phyloP scores from a whole-genome alignment of 2,113 vertebrate species.

The Tenebrosternarchus preto region DNA sequence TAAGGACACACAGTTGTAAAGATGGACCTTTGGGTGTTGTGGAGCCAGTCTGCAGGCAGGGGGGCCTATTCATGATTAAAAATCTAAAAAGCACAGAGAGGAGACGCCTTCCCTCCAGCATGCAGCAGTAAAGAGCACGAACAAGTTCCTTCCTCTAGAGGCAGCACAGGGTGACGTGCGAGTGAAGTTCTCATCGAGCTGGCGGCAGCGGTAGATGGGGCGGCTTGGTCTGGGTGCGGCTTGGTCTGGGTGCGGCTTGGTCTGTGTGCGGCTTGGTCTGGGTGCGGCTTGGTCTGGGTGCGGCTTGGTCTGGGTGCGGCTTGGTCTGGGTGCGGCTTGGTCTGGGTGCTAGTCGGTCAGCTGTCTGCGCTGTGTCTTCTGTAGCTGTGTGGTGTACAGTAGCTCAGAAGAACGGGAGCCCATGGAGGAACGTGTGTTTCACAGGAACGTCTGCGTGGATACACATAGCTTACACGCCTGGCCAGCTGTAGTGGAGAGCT shows the following conservation, averaged over 20 bases:
- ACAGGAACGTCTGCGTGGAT: slow-evolving; percentile 13
- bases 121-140: slow-evolving; percentile 85
- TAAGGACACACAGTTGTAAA: background rate
- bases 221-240: no score
- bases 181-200: no score
- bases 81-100: slow-evolving; percentile 37
- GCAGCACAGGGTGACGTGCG: no score
- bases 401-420: background rate
- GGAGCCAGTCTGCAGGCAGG: slow-evolving; percentile 36
- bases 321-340: background rate
- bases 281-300: no score
- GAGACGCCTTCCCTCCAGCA: slow-evolving; percentile 71
- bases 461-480: slow-evolving; percentile 16
- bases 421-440: slow-evolving; percentile 7
- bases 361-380: background rate
- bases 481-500: slow-evolving; percentile 9
- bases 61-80: background rate
- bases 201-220: no score
- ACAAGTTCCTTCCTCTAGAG: no score
- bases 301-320: background rate
- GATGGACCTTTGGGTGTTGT: background rate
- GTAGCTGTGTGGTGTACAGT: slow-evolving; percentile 13
- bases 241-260: no score
- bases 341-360: background rate
- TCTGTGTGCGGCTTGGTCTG: no score